Evolutionary conservation across 2,888 invertebrate species (phyloP).

Genomic region (Myathropa florea): DNA sequence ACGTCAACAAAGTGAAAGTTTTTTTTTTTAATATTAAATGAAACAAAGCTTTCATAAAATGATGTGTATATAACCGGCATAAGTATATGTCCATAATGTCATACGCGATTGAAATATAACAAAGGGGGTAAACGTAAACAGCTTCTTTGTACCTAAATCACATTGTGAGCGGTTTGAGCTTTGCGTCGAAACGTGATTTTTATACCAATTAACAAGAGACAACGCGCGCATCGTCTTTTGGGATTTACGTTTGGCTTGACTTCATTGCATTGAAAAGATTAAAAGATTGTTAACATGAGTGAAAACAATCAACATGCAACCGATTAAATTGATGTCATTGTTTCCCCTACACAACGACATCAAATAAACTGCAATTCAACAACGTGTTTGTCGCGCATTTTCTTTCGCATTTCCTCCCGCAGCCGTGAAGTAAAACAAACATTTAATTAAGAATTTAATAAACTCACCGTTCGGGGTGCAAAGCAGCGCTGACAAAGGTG

Average conservation of each 20-base stretch:
- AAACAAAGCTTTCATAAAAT: slow-evolving; percentile 1
- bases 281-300: not conserved
- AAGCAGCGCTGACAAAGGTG: not conserved
- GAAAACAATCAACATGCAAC: not conserved
- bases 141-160: slow-evolving; percentile 39
- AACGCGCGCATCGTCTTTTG: slow-evolving; percentile 50
- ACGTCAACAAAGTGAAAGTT: not conserved
- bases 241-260: slow-evolving; percentile 17
- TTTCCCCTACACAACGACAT: not conserved
- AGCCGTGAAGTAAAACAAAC: slow-evolving; percentile 12
- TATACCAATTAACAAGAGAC: slow-evolving; percentile 54
- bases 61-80: not conserved
- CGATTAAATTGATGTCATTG: not conserved
- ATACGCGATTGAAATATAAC: slow-evolving; percentile 27
- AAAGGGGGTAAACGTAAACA: slow-evolving; percentile 21
- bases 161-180: slow-evolving; percentile 12
- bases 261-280: not conserved
- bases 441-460: slow-evolving; percentile 48
- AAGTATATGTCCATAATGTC: not conserved
- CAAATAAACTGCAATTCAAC: not conserved
- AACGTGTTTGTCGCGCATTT: not conserved
- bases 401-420: no score
- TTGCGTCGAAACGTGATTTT: slow-evolving; percentile 49
- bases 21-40: slow-evolving; percentile 9
- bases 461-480: not conserved